phyloP scores from a whole-genome alignment of 2,888 invertebrate species.

The Dryomyza anilis region DNA sequence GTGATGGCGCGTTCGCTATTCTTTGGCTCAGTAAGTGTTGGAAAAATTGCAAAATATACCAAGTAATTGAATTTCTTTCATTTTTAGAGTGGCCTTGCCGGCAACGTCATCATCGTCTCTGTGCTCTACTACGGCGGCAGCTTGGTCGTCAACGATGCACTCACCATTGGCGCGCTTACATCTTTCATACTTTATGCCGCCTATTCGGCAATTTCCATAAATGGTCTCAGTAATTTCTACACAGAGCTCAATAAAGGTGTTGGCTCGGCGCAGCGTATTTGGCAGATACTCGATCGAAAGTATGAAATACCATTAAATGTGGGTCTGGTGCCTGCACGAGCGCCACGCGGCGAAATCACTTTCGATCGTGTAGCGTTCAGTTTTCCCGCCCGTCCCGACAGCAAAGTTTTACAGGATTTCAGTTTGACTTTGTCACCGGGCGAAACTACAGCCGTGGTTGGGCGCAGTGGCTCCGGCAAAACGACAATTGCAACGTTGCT shows the following conservation, averaged over 20 bases:
- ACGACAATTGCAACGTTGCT: constrained; percentile 87
- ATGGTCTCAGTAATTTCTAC: constrained; percentile 90
- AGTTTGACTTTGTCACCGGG: constrained; percentile 71
- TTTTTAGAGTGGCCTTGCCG: constrained; percentile 80
- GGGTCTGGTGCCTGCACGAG: constrained; percentile 54
- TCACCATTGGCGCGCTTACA: constrained; percentile 87
- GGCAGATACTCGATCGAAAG: constrained; percentile 84
- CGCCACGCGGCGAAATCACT: constrained; percentile 68
- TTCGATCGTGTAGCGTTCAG: constrained; percentile 76
- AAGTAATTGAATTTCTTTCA: neutral
- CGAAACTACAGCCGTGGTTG: constrained; percentile 80
- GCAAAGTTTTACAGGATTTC: constrained; percentile 69
- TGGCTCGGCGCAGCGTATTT: constrained; percentile 87
- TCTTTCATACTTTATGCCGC: constrained; percentile 94
- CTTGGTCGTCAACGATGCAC: constrained; percentile 78
- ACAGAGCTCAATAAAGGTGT: constrained; percentile 91
- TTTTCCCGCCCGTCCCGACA: constrained; percentile 71
- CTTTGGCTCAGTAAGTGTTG: constrained; percentile 78
- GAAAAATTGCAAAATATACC: too few species aligned
- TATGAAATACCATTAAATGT: constrained; percentile 74
- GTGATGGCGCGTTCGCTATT: constrained; percentile 85
- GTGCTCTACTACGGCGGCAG: constrained; percentile 92
- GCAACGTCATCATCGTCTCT: constrained; percentile 86
- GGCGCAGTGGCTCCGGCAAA: constrained; percentile 93
- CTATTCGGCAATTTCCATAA: constrained; percentile 88